Evolutionary conservation across 2,888 invertebrate species (phyloP).

Genomic region (Acronicta alni): DNA sequence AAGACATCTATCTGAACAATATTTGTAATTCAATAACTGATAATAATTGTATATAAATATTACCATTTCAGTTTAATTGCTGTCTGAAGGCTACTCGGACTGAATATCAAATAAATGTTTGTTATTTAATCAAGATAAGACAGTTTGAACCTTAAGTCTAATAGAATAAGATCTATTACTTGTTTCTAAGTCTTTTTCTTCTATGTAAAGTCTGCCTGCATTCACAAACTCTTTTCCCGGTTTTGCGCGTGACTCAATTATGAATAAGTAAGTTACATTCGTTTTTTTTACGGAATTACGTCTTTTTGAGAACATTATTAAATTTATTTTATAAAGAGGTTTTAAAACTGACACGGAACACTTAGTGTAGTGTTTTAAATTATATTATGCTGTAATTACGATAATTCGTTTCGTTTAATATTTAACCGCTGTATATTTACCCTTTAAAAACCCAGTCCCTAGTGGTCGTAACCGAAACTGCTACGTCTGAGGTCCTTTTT

Average conservation of each 20-base stretch:
- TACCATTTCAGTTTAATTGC: constrained; percentile 54
- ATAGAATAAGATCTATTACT: constrained; percentile 12
- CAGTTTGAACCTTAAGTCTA: constrained; percentile 9
- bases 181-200: constrained; percentile 7
- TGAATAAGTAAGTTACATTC: constrained; percentile 37
- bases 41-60: constrained; percentile 42
- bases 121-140: constrained; percentile 6
- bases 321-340: constrained; percentile 11
- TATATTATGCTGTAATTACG: too few species aligned
- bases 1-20: too few species aligned
- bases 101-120: constrained; percentile 47
- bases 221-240: constrained; percentile 48
- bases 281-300: constrained; percentile 16
- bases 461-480: too few species aligned
- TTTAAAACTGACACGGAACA: background rate
- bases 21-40: constrained; percentile 6
- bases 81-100: constrained; percentile 48
- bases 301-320: constrained; percentile 29
- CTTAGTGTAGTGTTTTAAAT: background rate
- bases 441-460: too few species aligned
- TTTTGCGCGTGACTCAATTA: constrained; percentile 55
- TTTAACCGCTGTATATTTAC: too few species aligned
- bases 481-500: too few species aligned
- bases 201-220: constrained; percentile 30
- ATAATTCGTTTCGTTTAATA: too few species aligned